Evolutionary conservation across 2,888 invertebrate species (phyloP).

Genomic region (Drosophila paramelanica): DNA sequence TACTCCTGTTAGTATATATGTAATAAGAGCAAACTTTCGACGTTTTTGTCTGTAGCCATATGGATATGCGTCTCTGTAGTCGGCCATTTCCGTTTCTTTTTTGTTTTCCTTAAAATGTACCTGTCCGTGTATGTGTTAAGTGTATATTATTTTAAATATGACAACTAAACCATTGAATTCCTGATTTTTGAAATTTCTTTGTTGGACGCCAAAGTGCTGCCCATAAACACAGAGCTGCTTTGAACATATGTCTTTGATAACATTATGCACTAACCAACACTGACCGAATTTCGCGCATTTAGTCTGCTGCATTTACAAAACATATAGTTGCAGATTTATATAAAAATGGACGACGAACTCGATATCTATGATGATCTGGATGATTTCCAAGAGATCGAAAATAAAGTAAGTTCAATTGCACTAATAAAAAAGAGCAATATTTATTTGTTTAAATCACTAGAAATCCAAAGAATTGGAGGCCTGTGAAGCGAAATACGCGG

Average conservation of each 20-base stretch:
- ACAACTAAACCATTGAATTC: neutral
- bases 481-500: conserved; percentile 70
- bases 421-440: neutral
- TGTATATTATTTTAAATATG: neutral
- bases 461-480: conserved; percentile 75
- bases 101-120: neutral
- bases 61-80: neutral
- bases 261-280: conserved; percentile 16
- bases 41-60: conserved; percentile 28
- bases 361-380: conserved; percentile 83
- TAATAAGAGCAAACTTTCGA: conserved; percentile 25
- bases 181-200: conserved; percentile 3
- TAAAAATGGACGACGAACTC: conserved; percentile 56
- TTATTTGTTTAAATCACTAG: conserved; percentile 44
- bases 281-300: conserved; percentile 45
- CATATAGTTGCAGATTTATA: neutral
- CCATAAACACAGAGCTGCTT: conserved; percentile 23
- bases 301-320: conserved; percentile 14
- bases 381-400: conserved; percentile 75
- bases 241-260: neutral
- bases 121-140: neutral
- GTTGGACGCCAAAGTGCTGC: conserved; percentile 28
- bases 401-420: conserved; percentile 65
- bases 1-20: conserved; percentile 23
- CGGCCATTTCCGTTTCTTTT: conserved; percentile 11